These are phyloP conservation scores for Vireo altiloquus DNA, from an alignment of 2,113 vertebrate species.

Conservation along the genomic window DNA sequence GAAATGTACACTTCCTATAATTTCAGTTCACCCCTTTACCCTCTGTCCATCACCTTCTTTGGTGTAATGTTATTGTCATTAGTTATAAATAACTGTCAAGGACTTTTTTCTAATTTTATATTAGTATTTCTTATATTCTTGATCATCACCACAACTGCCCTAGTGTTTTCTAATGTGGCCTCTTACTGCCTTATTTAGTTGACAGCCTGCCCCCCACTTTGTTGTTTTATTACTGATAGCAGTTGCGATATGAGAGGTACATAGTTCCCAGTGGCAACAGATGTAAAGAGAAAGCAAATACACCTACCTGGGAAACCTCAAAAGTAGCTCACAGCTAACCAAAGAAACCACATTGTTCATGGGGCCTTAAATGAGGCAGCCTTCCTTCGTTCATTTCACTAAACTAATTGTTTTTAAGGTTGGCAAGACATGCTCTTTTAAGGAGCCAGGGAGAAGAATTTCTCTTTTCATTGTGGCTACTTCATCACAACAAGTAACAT, in stretches of 20 bases:
- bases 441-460: background rate
- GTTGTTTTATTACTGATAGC: background rate
- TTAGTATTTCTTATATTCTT: background rate
- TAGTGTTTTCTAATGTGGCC: background rate
- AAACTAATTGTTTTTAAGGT: background rate
- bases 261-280: background rate
- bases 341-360: background rate
- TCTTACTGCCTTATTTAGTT: background rate
- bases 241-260: background rate
- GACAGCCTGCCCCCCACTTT: background rate
- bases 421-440: background rate
- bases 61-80: background rate
- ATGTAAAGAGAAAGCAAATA: slow-evolving; percentile 16
- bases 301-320: background rate
- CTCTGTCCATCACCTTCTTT: background rate
- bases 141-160: background rate
- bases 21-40: background rate
- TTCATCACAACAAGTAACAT: background rate
- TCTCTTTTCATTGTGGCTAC: background rate
- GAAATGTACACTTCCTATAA: background rate
- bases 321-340: background rate
- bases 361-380: background rate
- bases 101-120: background rate
- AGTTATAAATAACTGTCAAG: background rate
- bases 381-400: background rate